Base-by-base conservation (phyloP, 2,797 vertebrate species). In the Tapera naevia region DNA sequence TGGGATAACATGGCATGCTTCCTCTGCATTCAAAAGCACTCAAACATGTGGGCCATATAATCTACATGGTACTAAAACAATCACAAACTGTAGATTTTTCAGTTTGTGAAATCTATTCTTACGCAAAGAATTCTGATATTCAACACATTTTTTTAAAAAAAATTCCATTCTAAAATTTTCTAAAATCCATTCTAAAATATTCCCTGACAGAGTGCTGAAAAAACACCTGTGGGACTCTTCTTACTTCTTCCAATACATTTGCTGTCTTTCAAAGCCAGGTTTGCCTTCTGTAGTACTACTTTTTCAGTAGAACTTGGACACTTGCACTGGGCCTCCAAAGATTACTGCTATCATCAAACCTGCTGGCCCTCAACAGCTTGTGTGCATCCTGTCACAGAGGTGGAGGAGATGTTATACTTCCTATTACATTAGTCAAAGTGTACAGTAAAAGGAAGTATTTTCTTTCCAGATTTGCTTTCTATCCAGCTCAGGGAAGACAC, bases 391-490 rank as follows among this genome's bases (percentile, higher is more conserved):
- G 53, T 93, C 91, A 90, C 69, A 85, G 83, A 93, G 81, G 60
- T 61, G 45, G 62, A 87, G 94, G 89, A 97, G 76, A 93, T 93
- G 94, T 97, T 96, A 88, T 75, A 80, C 66, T 95, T 96, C 92
- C 62, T 46, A 88, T 96, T 96, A 71, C 48, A 88, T 96, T 88
- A 91, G 74, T 82, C 62, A 75, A 83, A 94, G 64, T 83, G 66
- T 66, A 96, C 91, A 91, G 95, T 94, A 91, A 97, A 97, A 95
- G 80, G 72, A 96, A 84, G 58, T 80, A 85, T 91, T 95, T 92
- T 82, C 71, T 96, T 96, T 96, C 90, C 88, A 96, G 84, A 93
- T 95, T 91, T 96, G 41, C 69, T 95, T 95, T 97, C 91, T 88
- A 87, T 76, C 66, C 84, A 79, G 28, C 41, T 86, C 84, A 87